These are phyloP conservation scores for Atlantisia rogersi DNA, from an alignment of 2,113 vertebrate species.

Conservation along the genomic window DNA sequence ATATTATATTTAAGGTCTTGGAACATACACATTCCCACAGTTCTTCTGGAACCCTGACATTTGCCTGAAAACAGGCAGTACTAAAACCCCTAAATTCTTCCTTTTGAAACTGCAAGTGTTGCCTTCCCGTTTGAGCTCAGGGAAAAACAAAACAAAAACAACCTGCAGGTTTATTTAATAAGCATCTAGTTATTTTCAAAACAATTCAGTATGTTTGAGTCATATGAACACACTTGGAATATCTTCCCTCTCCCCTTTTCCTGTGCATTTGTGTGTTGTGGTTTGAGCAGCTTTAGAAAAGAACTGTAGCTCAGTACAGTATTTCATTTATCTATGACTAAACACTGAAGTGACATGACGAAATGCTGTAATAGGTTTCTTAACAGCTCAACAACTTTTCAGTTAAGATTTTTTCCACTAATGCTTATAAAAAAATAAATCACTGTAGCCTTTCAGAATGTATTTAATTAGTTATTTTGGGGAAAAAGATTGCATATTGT, in stretches of 20 bases:
- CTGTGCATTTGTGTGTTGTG: background rate
- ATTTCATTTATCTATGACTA: background rate
- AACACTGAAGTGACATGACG: background rate
- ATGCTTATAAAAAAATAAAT: background rate
- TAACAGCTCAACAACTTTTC: background rate
- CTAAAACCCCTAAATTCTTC: background rate
- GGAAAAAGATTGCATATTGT: background rate
- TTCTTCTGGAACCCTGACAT: background rate
- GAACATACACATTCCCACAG: constrained; percentile 9
- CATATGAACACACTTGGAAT: background rate
- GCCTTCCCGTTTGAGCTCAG: background rate
- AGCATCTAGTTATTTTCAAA: background rate
- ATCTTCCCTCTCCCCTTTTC: background rate
- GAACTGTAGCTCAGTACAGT: background rate
- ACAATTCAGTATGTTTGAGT: background rate
- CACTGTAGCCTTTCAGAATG: background rate
- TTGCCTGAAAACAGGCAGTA: background rate
- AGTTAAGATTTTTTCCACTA: background rate
- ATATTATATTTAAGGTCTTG: background rate
- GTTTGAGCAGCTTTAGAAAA: background rate
- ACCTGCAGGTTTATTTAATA: background rate
- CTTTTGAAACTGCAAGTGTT: background rate
- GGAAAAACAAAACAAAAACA: background rate
- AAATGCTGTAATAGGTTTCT: background rate
- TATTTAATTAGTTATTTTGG: background rate